Base-by-base conservation (phyloP, 2,888 invertebrate genomes). In the Acanthosepion lycidas region DNA sequence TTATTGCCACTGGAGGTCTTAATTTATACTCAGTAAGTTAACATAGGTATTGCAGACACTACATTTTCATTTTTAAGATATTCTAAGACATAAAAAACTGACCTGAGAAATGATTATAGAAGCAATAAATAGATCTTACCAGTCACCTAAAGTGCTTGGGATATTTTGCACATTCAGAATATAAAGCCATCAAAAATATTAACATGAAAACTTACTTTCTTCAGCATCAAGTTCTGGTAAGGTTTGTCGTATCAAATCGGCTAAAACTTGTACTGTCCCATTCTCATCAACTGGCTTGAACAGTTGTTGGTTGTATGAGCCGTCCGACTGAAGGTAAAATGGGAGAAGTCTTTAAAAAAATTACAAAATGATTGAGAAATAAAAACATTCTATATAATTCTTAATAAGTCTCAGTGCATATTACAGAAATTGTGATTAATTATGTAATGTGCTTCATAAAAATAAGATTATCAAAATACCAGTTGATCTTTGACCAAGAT, bases 231-330 rank as follows among this genome's bases (percentile, higher is more conserved):
- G 64, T 33, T 96, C 95, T 91, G 96, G 96, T 42, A 96, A 33
- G 48, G 96, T 95, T 93, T 95, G 95, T 53, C 98, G 97, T 94
- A 98, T 97, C 96, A 99, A 98, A 97, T 99, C 98, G 96, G 98
- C 98, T 91, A 99, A 97, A 33, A 98, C 98, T 97, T 98, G 98
- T 95, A 98, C 98, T 96, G 98, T 98, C 4, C 98, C 98, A 97
- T 98, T 98, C 96, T 98, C 98, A 95, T 98, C 98, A 94, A 98
- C 97, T n/a, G 99, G 99, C 96, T 98, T 98, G 92, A 99, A 98
- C 96, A 99, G 98, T 97, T 98, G 98, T 97, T 99, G 99, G 95
- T 98, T 98, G 96, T 98, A 98, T 94, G 98, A 98, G 95, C 98
- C 98, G 97, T 98, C 98, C 93, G 95, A 96, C 96, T 97, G 96